These are phyloP conservation scores for Plusia festucae DNA, from an alignment of 2,888 invertebrate species.

Conservation along the genomic window DNA sequence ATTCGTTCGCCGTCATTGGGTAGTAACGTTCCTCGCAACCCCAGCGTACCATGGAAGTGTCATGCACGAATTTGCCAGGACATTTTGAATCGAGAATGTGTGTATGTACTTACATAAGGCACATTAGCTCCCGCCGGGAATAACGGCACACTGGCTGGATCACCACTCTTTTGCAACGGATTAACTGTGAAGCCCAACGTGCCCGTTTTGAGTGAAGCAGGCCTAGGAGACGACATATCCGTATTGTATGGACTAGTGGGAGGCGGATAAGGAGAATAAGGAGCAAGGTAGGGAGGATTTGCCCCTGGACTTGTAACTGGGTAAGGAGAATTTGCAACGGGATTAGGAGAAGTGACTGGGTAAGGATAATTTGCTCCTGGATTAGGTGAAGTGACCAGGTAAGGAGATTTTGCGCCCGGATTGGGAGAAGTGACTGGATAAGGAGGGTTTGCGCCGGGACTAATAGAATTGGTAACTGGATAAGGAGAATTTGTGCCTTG, in stretches of 20 bases:
- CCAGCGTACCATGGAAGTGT: no score
- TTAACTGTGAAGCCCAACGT: slow-evolving; percentile 62
- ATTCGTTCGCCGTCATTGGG: no score
- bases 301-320: background rate
- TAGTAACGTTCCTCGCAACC: no score
- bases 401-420: slow-evolving; percentile 48
- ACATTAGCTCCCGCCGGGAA: slow-evolving; percentile 63
- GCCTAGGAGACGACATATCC: background rate
- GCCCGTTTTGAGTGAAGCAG: slow-evolving; percentile 61
- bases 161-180: slow-evolving; percentile 3
- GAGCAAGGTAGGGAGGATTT: slow-evolving; percentile 1
- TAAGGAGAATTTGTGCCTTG: slow-evolving; percentile 47
- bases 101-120: slow-evolving; percentile 65
- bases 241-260: slow-evolving; percentile 36
- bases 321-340: background rate
- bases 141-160: slow-evolving; percentile 56
- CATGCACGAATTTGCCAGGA: no score
- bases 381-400: slow-evolving; percentile 36
- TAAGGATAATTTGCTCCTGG: slow-evolving; percentile 47
- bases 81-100: no score
- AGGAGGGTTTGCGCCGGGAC: slow-evolving; percentile 43
- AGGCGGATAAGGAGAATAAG: slow-evolving; percentile 7
- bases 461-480: slow-evolving; percentile 33
- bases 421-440: slow-evolving; percentile 48
- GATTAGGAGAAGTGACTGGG: slow-evolving; percentile 21